Evolutionary conservation across 2,797 vertebrate genomes (phyloP), one percentile per base, ranked within the genome.

Genomic region (Neosalanx taihuensis): DNA sequence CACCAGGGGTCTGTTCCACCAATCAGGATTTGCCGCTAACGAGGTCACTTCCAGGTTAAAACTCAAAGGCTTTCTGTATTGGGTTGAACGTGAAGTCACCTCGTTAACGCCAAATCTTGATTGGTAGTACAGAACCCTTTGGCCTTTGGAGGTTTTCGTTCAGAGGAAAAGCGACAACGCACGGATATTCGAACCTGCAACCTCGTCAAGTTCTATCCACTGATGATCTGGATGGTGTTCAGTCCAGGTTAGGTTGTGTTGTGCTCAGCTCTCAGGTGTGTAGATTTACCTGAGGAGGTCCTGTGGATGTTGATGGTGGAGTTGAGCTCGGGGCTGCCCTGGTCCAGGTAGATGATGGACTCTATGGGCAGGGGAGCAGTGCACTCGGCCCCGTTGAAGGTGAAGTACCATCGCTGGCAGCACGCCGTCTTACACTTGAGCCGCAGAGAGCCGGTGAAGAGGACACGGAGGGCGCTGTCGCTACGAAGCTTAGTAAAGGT

Each of bases 391-490:
- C 98, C 98, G 0, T 99, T 99, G 74, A 99, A 99, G 0, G 98
- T 99, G 77, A 99, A 98, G 88, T 99, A 99, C 98, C 98, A 99
- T 67, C 98, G 93, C 88, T 98, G 95, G 67, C 98, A 99, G 85
- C 98, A 99, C 0, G 98, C 96, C 0, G 26, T 94, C 85, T 92
- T 95, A 90, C 98, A 99, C 84, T 99, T 99, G 5, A 99, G 93
- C 60, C 98, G 92, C 3, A 99, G 94, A 0, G 98, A 97, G 2
- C 97, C 97, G 0, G 94, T 98, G 92, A 99, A 99, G 67, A 99
- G 92, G 31, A 99, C 97, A 0, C 96, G 91, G 5, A 99, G 91
- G 0, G 95, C 89, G 1, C 98, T 99, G 90, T 95, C 96, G 0
- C 95, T 91, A 1, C 97, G 95, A 91, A 95, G 91, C 93, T 99